Evolutionary conservation across 92 coral and sea anemone genomes (phyloP).

Genomic region (Epizoanthus ramosus): DNA sequence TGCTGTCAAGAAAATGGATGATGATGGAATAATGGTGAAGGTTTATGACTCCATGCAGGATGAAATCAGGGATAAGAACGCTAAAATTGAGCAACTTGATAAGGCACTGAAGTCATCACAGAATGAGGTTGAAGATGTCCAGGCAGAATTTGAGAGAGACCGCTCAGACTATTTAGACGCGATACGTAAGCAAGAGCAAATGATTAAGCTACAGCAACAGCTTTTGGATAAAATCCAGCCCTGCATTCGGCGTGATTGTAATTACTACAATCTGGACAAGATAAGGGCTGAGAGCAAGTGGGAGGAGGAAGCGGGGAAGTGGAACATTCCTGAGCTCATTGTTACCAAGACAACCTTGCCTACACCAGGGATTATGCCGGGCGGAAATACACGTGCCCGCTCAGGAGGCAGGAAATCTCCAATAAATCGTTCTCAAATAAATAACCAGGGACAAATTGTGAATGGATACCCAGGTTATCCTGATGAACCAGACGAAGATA

Average conservation of each 20-base stretch:
- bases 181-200: slow-evolving; percentile 90
- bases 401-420: slow-evolving; percentile 71
- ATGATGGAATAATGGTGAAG: slow-evolving; percentile 93
- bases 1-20: slow-evolving; percentile 88
- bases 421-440: slow-evolving; percentile 71
- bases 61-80: slow-evolving; percentile 82
- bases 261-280: slow-evolving; percentile 86
- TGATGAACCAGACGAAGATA: slow-evolving; percentile 84
- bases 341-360: slow-evolving; percentile 91
- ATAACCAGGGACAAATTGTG: slow-evolving; percentile 71
- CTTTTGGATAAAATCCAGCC: slow-evolving; percentile 95
- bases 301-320: slow-evolving; percentile 83
- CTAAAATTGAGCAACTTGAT: slow-evolving; percentile 66
- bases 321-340: slow-evolving; percentile 88
- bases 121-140: slow-evolving; percentile 81
- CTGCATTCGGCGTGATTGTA: slow-evolving; percentile 93
- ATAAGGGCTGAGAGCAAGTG: slow-evolving; percentile 80
- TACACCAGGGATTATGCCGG: slow-evolving; percentile 85
- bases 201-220: slow-evolving; percentile 85
- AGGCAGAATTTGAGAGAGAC: slow-evolving; percentile 84
- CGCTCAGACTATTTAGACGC: slow-evolving; percentile 88
- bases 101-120: slow-evolving; percentile 66
- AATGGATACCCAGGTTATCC: slow-evolving; percentile 70
- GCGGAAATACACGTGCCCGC: slow-evolving; percentile 63
- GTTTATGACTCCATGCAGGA: slow-evolving; percentile 93